Evolutionary conservation across 37 sponge, comb jelly and placozoan species (phyloP).

Genomic region (Petrosia ficiformis): DNA sequence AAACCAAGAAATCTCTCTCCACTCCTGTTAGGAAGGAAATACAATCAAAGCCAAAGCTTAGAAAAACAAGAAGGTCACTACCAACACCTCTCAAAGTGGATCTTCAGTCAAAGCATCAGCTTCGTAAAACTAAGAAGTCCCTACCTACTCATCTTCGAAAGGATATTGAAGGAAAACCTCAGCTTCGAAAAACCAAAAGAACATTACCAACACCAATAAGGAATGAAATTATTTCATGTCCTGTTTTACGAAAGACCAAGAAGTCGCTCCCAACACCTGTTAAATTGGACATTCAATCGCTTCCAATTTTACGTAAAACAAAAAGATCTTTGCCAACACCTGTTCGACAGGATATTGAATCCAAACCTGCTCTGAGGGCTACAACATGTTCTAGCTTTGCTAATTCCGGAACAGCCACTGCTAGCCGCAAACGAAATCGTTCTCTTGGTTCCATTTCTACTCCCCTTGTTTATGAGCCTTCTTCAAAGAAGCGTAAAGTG

Average conservation of each 20-base stretch:
- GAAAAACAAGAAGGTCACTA: conserved; percentile 42
- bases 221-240: neutral
- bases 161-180: conserved; percentile 24
- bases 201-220: conserved; percentile 26
- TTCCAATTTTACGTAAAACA: neutral
- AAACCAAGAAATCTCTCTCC: conserved; percentile 46
- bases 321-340: neutral
- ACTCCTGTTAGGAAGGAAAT: conserved; percentile 43
- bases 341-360: neutral
- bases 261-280: neutral
- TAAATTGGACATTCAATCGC: neutral
- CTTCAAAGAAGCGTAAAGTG: no score
- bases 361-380: neutral
- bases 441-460: no score
- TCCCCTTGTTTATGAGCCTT: no score
- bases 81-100: conserved; percentile 47
- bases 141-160: conserved; percentile 9
- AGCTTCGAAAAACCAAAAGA: conserved; percentile 41
- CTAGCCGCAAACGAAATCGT: no score
- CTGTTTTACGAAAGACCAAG: neutral
- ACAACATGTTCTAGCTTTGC: no score
- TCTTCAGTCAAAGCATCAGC: conserved; percentile 15
- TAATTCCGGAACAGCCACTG: no score
- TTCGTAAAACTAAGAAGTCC: neutral
- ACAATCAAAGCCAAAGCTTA: conserved; percentile 12